Base-by-base conservation (phyloP, 2,113 vertebrate genomes). In the Percina caprodes region DNA sequence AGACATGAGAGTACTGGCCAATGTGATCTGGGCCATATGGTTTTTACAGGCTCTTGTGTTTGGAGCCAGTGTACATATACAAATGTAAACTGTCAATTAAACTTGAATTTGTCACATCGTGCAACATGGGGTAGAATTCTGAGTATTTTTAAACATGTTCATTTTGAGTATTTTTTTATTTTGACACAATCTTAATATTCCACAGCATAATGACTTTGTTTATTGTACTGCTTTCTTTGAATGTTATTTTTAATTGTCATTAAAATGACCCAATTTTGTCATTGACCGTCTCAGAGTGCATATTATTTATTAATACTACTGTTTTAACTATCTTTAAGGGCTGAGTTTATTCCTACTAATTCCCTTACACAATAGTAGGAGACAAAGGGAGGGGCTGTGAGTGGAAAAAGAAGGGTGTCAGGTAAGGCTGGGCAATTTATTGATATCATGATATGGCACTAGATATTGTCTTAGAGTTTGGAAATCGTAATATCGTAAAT, bases 201-300 rank as follows among this genome's bases (percentile, higher is more conserved):
- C 74, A 84, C 70, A 73, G 52, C 61, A 69, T 69, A 76, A 74
- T 60, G 11, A 83, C 42, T 76, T 70, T 23, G 71, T 85, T 92
- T 86, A 86, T 79, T 89, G 26, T 88, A 56, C 56, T 30, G 11
- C 48, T 86, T 91, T 85, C 46, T 89, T 92, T 91, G 13, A 79
- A 87, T 86, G 62, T 80, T 90, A 58, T 84, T 90, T 90, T 86
- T 51, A 82, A 18, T 69, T 86, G 65, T 89, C 76, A 93, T 93
- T 92, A 94, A 93, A 92, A 76, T 51, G 35, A 77, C 46, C 23
- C 26, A 21, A 21, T 73, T 86, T 86, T 77, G 72, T 85, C 83
- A 79, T 71, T 68, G 3, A 55, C 74, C n/a, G 39, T 82, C 14
- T 67, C n/a, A 14, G 24, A 59, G 54, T 73, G 23, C 26, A 51